Evolutionary conservation across 2,113 vertebrate genomes (phyloP).

Genomic region (Pristiophorus japonicus): DNA sequence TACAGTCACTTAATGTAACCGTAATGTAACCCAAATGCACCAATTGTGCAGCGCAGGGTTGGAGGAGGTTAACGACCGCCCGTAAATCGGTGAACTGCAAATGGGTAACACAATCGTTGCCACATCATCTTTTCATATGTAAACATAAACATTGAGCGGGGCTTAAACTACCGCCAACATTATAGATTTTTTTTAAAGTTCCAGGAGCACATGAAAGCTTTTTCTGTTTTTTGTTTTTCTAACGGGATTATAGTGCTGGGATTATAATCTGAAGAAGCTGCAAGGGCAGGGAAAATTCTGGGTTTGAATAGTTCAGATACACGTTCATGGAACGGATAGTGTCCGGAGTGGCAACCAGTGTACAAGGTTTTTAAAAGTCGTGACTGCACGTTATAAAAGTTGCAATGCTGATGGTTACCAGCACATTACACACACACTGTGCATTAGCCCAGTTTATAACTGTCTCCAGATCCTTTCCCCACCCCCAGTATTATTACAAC

Average conservation of each 20-base stretch:
- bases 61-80: neutral
- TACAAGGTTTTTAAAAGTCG: neutral
- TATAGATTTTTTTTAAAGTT: neutral
- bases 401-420: neutral
- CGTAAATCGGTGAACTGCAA: neutral
- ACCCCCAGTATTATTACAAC: neutral
- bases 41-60: neutral
- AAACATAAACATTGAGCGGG: neutral
- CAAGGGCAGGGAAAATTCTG: neutral
- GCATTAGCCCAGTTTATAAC: neutral
- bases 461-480: neutral
- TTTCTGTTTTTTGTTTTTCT: too few relatives aligned
- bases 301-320: neutral
- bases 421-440: too few relatives aligned
- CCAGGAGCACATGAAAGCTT: neutral
- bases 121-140: neutral
- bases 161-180: neutral
- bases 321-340: neutral
- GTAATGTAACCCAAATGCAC: neutral
- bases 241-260: too few relatives aligned
- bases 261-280: neutral
- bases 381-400: neutral
- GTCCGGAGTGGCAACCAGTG: neutral
- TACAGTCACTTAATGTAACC: neutral
- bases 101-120: neutral